Conservation (phyloP, 2,888 invertebrate species). For the Andrena hattorfiana region DNA sequence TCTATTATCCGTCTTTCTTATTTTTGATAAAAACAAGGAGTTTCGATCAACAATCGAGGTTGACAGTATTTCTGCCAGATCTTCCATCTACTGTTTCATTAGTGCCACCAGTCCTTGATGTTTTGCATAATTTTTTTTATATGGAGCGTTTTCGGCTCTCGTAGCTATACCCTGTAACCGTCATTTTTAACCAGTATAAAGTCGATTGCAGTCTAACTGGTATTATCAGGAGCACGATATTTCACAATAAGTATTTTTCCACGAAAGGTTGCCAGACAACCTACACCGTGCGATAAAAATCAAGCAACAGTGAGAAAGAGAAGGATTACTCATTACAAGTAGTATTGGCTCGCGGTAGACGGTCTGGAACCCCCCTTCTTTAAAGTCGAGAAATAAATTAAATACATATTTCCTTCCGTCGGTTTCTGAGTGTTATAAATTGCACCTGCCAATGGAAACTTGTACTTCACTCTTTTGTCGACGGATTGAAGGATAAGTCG, state of each 20-base stretch:
- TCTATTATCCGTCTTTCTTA: slow-evolving; percentile 8
- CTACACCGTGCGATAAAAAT: neutral
- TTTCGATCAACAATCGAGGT: neutral
- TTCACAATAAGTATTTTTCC: slow-evolving; percentile 40
- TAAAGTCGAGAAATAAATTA: neutral
- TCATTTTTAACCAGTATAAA: slow-evolving; percentile 44
- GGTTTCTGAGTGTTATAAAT: slow-evolving; percentile 33
- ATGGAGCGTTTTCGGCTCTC: slow-evolving; percentile 31
- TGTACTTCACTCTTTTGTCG: slow-evolving; percentile 15
- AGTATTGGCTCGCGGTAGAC: slow-evolving; percentile 31
- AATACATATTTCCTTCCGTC: slow-evolving; percentile 2
- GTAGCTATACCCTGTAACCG: slow-evolving; percentile 36
- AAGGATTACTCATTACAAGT: slow-evolving; percentile 6
- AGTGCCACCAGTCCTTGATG: slow-evolving; percentile 15
- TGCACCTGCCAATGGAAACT: slow-evolving; percentile 17
- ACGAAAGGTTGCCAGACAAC: neutral
- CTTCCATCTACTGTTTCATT: slow-evolving; percentile 25
- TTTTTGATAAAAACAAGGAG: slow-evolving; percentile 17
- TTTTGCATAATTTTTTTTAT: slow-evolving; percentile 45
- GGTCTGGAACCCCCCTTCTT: slow-evolving; percentile 14
- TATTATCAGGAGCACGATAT: slow-evolving; percentile 33
- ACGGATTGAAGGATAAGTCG: neutral
- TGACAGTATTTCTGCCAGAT: slow-evolving; percentile 24
- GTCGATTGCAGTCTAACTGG: slow-evolving; percentile 27
- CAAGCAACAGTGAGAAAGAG: neutral